phyloP scores from a whole-genome alignment of 2,113 vertebrate genomes.

The human region GRCh38 chr11:44875501-44876000 shows the following conservation, averaged over 20 bases:
- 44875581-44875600: background rate
- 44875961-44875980: rapidly evolving
- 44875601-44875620: background rate
- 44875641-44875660: background rate
- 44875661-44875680: background rate
- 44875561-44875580: background rate
- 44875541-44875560: background rate
- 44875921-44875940: background rate
- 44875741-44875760: background rate
- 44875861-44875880: background rate
- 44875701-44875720: background rate
- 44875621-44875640: background rate
- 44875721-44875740: background rate
- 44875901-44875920: background rate
- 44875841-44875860: rapidly evolving
- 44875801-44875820: rapidly evolving
- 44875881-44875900: background rate
- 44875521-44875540: background rate
- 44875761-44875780: background rate
- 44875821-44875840: too few relatives aligned
- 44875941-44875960: background rate
- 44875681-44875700: background rate
- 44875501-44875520: background rate
- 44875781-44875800: rapidly evolving
- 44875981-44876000: background rate